These are phyloP conservation scores for Oreochromis aureus DNA, from an alignment of 2,113 vertebrate species.

Conservation along the genomic window DNA sequence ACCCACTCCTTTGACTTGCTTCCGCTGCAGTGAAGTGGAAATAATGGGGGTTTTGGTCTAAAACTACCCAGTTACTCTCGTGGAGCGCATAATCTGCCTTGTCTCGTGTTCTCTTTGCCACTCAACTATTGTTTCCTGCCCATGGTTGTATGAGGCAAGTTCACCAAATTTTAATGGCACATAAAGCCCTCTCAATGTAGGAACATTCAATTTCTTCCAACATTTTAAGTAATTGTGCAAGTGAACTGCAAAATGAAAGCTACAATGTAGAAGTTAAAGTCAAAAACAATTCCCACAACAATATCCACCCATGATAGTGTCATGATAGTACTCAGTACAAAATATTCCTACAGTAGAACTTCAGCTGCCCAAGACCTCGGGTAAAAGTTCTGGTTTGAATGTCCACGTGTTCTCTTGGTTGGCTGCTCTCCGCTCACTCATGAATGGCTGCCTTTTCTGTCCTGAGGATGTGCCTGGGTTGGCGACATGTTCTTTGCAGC, in stretches of 20 bases:
- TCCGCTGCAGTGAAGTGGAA: constrained; percentile 9
- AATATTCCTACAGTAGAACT: neutral
- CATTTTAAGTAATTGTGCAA: neutral
- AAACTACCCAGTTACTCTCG: neutral
- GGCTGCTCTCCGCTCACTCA: neutral
- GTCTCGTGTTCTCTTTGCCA: neutral
- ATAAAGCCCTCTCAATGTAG: neutral
- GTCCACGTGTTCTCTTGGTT: neutral
- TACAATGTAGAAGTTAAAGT: neutral
- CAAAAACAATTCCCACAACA: neutral
- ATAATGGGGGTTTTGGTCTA: constrained; percentile 13
- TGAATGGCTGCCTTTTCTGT: neutral
- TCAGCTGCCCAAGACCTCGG: neutral
- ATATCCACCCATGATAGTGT: neutral
- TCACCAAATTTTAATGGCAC: neutral
- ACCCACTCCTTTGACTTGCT: constrained; percentile 39
- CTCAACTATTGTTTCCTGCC: neutral
- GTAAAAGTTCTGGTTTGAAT: neutral
- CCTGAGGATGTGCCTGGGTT: neutral
- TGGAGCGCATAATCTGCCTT: neutral
- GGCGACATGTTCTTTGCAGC: neutral
- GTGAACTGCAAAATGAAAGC: neutral
- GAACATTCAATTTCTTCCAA: neutral
- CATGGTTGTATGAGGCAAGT: neutral
- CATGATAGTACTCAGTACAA: neutral